Evolutionary conservation across 2,888 invertebrate species (phyloP).

Genomic region (Schizaphis graminum): DNA sequence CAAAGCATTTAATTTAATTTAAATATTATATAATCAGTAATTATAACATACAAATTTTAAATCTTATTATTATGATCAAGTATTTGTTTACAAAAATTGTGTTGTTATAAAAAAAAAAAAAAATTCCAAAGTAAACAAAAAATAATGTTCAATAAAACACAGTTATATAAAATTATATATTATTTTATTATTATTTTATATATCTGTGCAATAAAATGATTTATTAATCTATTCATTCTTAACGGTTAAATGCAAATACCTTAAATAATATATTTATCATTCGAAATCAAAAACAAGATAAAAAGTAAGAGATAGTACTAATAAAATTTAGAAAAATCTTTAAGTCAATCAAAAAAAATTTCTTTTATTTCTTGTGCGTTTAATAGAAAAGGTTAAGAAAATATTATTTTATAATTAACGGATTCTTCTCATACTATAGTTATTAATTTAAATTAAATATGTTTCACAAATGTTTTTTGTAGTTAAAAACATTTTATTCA

Average conservation of each 20-base stretch:
- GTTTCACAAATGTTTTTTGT: not conserved
- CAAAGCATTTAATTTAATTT: not conserved
- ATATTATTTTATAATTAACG: not conserved
- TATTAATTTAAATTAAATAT: not conserved
- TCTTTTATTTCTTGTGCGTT: not conserved
- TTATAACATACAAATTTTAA: not conserved
- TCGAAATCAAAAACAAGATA: not conserved
- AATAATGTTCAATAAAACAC: too few relatives aligned
- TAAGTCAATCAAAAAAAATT: not conserved
- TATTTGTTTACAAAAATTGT: not conserved
- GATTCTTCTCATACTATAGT: not conserved
- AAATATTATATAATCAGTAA: not conserved
- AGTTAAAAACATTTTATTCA: not conserved
- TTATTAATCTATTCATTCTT: not conserved
- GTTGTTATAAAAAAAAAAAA: not conserved
- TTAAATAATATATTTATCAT: not conserved
- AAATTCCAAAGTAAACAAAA: not conserved
- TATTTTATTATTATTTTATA: too few relatives aligned
- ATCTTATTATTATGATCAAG: not conserved
- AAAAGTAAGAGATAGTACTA: not conserved
- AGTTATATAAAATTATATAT: too few relatives aligned
- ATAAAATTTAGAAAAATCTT: not conserved
- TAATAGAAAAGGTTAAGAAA: not conserved
- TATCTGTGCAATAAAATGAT: not conserved
- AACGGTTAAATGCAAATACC: not conserved